Evolutionary conservation across 2,888 invertebrate species (phyloP), one percentile per base, ranked within the genome.

Genomic region (Agonopterix subpropinquella): DNA sequence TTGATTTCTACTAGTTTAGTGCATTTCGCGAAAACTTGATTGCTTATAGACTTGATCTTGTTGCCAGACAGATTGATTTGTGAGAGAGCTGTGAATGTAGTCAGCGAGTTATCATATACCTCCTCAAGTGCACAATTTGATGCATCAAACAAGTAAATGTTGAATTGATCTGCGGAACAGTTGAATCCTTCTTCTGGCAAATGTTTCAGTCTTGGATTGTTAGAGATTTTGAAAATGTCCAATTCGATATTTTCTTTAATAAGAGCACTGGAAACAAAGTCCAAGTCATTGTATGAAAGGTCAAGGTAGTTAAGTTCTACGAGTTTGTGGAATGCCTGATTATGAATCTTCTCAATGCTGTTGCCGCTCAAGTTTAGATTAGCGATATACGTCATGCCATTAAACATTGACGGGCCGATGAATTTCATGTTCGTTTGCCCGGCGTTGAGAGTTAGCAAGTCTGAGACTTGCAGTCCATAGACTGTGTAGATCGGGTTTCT

Each of bases 291-390:
- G 61, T 91, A 90, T 2, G 95, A 94, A 53, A 95, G 86, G 73
- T 95, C 94, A 54, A 95, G 89, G 65, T 92, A 89, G 57, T 92
- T 91, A 41, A 95, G 86, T 55, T 92, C 91, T 49, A 90, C 89
- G 51, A 95, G 89, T 53, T 90, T 87, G 42, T 90, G 80, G 80
- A 95, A 93, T 5, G 94, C 92, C 64, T 92, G 92, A 11, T 91
- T 90, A 63, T 93, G 91, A 51, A 95, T 92, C 65, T 90, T 91
- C 51, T 86, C 89, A 52, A 95, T 90, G 50, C 90, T 90, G 71
- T 95, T 95, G 44, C 92, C 91, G 62, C 91, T 92, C 7, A 95
- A 79, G 59, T 91, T 91, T 36, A 95, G 86, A 64, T 92, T 91
- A 36, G 91, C 92, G 53, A 95, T 79, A 48, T 89, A 87, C 4